Base-by-base conservation (phyloP, 1,140 invertebrate genomes). In the Diuraphis noxia region DNA sequence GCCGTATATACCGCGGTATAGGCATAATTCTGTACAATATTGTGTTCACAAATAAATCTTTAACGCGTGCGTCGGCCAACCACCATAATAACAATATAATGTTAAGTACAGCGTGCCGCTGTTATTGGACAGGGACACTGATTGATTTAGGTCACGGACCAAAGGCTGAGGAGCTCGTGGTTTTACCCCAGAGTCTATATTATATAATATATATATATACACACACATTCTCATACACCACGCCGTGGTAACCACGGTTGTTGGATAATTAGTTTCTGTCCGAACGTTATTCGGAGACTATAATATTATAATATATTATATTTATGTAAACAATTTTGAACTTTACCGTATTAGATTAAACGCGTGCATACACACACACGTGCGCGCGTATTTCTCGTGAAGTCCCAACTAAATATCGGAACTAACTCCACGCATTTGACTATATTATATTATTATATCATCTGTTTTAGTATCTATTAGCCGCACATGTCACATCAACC, bases 211-310 rank as follows among this genome's bases (percentile, higher is more conserved):
- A n/a, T n/a, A 34, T 56, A 56, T 30, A 56, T 30, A 56, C 13
- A 63, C 4, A 10, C 10, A 30, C 30, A 63, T 4, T n/a, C 30
- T 63, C 30, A 30, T 30, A 30, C 30, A 46, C 38, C 81, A n/a
- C n/a, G n/a, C n/a, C n/a, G n/a, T n/a, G n/a, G n/a, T n/a, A n/a
- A n/a, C n/a, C n/a, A 7, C n/a, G 84, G 84, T 85, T 49, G 84
- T 85, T 46, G 84, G 84, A 43, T 85, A 85, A 85, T 85, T 49
- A 85, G 84, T 85, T 85, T 46, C 84, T 46, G 84, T 49, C 84
- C 84, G 41, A 85, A 85, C 84, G 43, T 23, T 85, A 46, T 41
- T 41, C 81, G 81, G 38, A 25, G 38, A 82, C 77, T 38, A 46
- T 38, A n/a, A 81, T 81, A 40, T 23, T n/a, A 84, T 49, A n/a